Evolutionary conservation across 1,140 invertebrate species (phyloP), one percentile per base, ranked within the genome.

Genomic region (Samia ricini): DNA sequence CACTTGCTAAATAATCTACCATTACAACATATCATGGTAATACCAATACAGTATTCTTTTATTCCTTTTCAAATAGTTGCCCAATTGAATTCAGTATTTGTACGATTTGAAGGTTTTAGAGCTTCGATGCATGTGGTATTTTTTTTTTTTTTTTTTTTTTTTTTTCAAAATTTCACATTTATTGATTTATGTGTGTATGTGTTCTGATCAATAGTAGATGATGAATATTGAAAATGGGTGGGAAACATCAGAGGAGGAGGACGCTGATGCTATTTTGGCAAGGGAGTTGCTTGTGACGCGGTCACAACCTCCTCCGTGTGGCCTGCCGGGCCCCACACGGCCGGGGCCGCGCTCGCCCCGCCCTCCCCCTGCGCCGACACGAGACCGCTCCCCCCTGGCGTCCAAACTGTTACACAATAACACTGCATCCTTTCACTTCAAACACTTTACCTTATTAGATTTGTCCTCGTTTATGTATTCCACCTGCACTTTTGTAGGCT

Each of bases 261-360:
- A 79, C 69, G 74, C 71, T 71, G 77, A 76, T 81, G 69, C 76
- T 80, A 78, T 85, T 88, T 86, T 68, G 80, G 76, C 83, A 85
- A 88, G 85, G 85, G 85, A 85, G 85, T 90, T 80, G 74, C 85
- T 84, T 70, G 76, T 69, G 73, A 82, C 77, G 80, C 88, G 88
- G 85, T 88, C 84, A 86, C 88, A 88, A 88, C 88, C 87, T 88
- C 85, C 85, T 81, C 81, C 83, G 85, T 82, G 85, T 88, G 83
- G 85, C 85, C 83, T 88, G 85, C 71, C 83, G 84, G 85, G 83
- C 79, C 84, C 81, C 81, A 86, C 82, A 85, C 85, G 83, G 84
- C 77, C 79, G 83, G 84, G 87, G 79, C 88, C 79, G 83, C 83
- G 73, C 76, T 88, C 79, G 85, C 83, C 87, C 85, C 81, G 87